Conservation (phyloP, 1,140 invertebrate species). For the Steinernema khuongi region DNA sequence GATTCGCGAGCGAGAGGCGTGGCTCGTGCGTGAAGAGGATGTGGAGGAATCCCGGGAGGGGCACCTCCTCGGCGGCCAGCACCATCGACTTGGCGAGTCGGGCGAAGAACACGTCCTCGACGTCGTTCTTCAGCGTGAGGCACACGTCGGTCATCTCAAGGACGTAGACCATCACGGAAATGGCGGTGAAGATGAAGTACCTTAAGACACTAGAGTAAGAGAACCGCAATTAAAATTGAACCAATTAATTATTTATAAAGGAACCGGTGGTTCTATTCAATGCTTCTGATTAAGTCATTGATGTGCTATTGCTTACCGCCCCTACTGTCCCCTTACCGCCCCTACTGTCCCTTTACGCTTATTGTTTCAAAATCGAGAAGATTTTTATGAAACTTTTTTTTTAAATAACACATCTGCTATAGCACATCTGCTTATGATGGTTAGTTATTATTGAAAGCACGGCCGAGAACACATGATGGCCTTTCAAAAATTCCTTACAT, state of each 20-base stretch:
- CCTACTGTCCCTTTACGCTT: no score
- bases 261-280: no score
- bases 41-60: constrained; percentile 49
- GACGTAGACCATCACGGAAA: constrained; percentile 53
- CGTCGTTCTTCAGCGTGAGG: constrained; percentile 54
- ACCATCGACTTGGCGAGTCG: constrained; percentile 56
- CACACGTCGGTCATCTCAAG: constrained; percentile 58
- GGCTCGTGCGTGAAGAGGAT: constrained; percentile 56
- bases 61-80: constrained; percentile 54
- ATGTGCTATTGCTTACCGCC: no score
- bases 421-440: no score
- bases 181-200: constrained; percentile 57
- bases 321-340: no score
- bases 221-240: background rate
- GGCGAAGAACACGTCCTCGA: constrained; percentile 56
- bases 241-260: no score
- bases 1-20: constrained; percentile 46
- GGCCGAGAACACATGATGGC: no score
- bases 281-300: no score
- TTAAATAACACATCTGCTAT: no score
- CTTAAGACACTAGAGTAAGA: background rate
- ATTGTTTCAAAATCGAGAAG: no score
- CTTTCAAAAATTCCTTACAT: background rate
- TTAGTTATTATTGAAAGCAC: no score
- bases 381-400: no score